Conservation (phyloP, 2,113 vertebrate genomes). For the Sisor rabdophorus region DNA sequence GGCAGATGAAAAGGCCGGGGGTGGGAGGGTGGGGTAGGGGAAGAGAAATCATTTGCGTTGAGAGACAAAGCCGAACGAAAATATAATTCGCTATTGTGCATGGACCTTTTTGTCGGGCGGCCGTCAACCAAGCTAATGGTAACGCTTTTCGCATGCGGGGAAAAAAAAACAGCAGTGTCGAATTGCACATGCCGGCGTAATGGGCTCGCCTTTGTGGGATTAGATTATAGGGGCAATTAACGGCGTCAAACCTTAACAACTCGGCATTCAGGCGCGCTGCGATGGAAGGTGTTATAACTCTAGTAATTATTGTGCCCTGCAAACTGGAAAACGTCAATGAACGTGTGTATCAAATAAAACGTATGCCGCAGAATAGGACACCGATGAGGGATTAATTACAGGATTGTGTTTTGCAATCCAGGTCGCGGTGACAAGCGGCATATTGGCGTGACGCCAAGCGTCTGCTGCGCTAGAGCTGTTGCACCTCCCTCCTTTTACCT, state of each 20-base stretch:
- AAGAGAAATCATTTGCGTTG: constrained; percentile 71
- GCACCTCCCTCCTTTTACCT: constrained; percentile 6
- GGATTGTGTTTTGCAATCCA: constrained; percentile 71
- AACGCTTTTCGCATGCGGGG: constrained; percentile 61
- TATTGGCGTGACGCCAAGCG: constrained; percentile 64
- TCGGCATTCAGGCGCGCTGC: constrained; percentile 64
- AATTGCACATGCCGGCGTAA: constrained; percentile 73
- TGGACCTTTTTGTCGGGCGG: constrained; percentile 69
- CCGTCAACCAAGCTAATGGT: constrained; percentile 78
- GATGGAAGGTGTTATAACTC: constrained; percentile 69
- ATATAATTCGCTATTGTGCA: constrained; percentile 81
- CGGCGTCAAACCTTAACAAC: constrained; percentile 79
- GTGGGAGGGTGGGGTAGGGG: not conserved
- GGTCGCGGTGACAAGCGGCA: constrained; percentile 66
- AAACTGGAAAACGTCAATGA: constrained; percentile 75
- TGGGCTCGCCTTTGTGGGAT: constrained; percentile 79
- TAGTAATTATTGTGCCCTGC: constrained; percentile 74
- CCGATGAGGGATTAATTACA: constrained; percentile 78
- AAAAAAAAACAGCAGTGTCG: constrained; percentile 66
- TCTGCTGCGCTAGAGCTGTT: not conserved
- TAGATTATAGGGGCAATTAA: constrained; percentile 86
- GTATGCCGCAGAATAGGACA: constrained; percentile 74
- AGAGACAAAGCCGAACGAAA: constrained; percentile 80
- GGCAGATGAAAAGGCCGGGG: constrained; percentile 68
- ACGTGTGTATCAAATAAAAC: constrained; percentile 77